Percentiles rank a stretch among this genome's conserved stretches.
Conservation (phyloP, 2,797 vertebrate species). For the Brachyrhaphis roseni region DNA sequence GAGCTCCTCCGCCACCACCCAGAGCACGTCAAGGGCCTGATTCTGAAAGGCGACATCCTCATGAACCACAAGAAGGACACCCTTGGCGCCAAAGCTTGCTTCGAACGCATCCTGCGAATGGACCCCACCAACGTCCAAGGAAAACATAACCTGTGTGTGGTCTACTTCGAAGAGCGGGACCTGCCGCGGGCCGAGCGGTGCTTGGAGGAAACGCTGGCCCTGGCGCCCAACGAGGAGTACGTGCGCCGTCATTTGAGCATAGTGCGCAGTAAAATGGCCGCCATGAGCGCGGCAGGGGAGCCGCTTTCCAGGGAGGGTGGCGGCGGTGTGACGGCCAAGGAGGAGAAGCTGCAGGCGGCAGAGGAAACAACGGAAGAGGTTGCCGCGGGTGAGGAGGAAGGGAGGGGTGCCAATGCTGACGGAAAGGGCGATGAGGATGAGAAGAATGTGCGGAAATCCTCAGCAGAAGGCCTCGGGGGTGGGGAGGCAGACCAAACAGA, state of each 20-base stretch:
- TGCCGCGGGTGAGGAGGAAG: slow-evolving; percentile 68
- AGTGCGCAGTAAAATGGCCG: slow-evolving; percentile 92
- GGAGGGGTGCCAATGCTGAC: slow-evolving; percentile 52
- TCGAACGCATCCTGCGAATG: slow-evolving; percentile 89
- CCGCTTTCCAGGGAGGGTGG: slow-evolving; percentile 66
- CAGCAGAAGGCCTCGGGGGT: slow-evolving; percentile 60
- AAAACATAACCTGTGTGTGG: slow-evolving; percentile 97
- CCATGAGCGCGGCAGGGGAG: slow-evolving; percentile 80
- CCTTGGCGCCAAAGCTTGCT: slow-evolving; percentile 89
- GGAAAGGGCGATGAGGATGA: slow-evolving; percentile 71
- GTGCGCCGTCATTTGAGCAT: slow-evolving; percentile 93
- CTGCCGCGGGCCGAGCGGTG: slow-evolving; percentile 90
- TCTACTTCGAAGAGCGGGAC: slow-evolving; percentile 96
- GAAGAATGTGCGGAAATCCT: slow-evolving; percentile 84
- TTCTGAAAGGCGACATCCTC: slow-evolving; percentile 97
- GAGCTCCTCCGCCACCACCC: slow-evolving; percentile 91
- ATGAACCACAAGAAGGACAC: slow-evolving; percentile 99
- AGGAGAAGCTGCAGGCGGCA: slow-evolving; percentile 54
- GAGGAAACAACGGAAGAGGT: slow-evolving; percentile 41
- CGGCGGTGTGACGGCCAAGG: slow-evolving; percentile 20
- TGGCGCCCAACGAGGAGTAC: slow-evolving; percentile 96
- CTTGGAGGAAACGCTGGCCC: slow-evolving; percentile 89
- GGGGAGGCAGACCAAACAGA: slow-evolving; percentile 75
- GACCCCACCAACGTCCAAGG: slow-evolving; percentile 97
- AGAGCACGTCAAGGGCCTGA: slow-evolving; percentile 95